phyloP scores from a whole-genome alignment of 2,888 invertebrate genomes.

The Caenorhabditis auriculariae region DNA sequence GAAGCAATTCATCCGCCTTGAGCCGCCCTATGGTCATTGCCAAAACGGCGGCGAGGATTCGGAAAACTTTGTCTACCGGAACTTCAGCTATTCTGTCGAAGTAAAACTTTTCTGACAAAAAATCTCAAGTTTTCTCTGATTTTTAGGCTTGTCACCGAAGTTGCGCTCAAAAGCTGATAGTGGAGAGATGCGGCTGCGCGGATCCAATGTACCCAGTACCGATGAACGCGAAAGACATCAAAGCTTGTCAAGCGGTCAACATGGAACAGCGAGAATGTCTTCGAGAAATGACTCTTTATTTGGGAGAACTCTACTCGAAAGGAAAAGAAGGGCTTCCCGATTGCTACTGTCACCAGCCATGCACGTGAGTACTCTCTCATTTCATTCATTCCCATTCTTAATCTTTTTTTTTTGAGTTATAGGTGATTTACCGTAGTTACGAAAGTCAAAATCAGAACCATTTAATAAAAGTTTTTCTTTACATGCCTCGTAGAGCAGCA shows the following conservation, averaged over 20 bases:
- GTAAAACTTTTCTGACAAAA: constrained; percentile 6
- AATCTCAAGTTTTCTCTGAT: background rate
- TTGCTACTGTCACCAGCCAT: constrained; percentile 61
- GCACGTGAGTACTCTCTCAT: constrained; percentile 42
- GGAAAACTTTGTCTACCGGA: constrained; percentile 49
- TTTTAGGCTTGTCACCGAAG: constrained; percentile 55
- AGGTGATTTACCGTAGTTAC: too few species aligned
- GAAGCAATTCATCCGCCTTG: constrained; percentile 60
- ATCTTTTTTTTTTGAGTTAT: background rate
- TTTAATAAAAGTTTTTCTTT: too few species aligned
- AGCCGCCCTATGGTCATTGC: constrained; percentile 59
- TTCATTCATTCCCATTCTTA: background rate
- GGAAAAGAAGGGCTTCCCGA: constrained; percentile 44
- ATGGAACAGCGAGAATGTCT: constrained; percentile 58
- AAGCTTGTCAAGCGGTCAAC: constrained; percentile 51
- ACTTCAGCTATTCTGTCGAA: constrained; percentile 61
- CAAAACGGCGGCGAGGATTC: constrained; percentile 52
- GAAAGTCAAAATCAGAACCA: too few species aligned
- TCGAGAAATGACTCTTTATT: constrained; percentile 49
- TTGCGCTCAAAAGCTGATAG: constrained; percentile 58
- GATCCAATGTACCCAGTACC: constrained; percentile 62
- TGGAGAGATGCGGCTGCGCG: constrained; percentile 54
- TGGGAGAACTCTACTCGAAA: constrained; percentile 47
- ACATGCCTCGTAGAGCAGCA: too few species aligned
- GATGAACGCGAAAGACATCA: constrained; percentile 3